A percentile compares a stretch with the other conserved stretches of the same genome.
Conservation (phyloP, 2,888 invertebrate genomes). For the Oscheius myriophilus region DNA sequence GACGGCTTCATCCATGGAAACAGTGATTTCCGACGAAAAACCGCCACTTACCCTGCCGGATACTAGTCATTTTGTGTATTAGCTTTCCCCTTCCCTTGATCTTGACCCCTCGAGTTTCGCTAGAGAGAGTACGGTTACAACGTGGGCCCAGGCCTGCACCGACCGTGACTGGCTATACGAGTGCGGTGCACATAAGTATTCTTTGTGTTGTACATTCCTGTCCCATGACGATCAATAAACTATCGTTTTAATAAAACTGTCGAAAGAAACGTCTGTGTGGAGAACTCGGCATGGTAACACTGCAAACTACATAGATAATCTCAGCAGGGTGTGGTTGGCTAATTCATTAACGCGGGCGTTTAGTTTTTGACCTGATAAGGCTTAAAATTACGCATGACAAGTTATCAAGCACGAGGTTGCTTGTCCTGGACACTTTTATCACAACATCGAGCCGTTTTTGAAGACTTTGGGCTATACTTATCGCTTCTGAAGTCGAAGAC, state of each 20-base stretch:
- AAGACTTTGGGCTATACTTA: too few relatives aligned
- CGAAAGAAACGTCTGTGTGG: too few relatives aligned
- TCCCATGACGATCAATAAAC: conserved; percentile 21
- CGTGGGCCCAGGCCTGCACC: conserved; percentile 4
- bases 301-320: too few relatives aligned
- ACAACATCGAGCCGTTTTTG: too few relatives aligned
- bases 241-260: conserved; percentile 4
- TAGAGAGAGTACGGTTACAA: conserved; percentile 24
- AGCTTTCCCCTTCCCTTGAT: conserved; percentile 16
- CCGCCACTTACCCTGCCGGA: conserved; percentile 67
- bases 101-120: conserved; percentile 27
- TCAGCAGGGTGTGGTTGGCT: too few relatives aligned
- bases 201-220: conserved; percentile 25
- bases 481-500: too few relatives aligned
- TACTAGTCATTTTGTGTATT: conserved; percentile 41
- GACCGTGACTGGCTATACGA: background rate
- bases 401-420: too few relatives aligned
- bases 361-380: too few relatives aligned
- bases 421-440: too few relatives aligned
- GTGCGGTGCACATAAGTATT: conserved; percentile 12
- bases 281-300: too few relatives aligned
- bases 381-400: too few relatives aligned
- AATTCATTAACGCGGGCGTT: too few relatives aligned
- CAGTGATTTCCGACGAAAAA: conserved; percentile 67
- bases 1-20: conserved; percentile 67